A percentile compares a stretch with the other conserved stretches of the same genome.
Evolutionary conservation across 2,888 invertebrate genomes (phyloP).

Genomic region (Piscicola geometra): DNA sequence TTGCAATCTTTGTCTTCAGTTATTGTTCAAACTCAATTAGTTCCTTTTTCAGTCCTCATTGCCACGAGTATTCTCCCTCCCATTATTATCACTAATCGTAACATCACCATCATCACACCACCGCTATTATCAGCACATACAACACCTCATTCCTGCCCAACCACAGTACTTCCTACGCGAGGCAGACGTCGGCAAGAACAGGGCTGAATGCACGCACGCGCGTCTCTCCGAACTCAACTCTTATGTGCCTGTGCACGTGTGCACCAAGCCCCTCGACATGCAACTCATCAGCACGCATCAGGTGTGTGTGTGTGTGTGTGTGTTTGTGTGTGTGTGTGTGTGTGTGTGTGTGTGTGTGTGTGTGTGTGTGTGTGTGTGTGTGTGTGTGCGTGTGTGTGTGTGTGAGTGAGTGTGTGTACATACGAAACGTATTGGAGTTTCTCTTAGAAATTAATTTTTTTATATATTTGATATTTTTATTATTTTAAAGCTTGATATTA

Average conservation of each 20-base stretch:
- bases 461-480: too few relatives aligned
- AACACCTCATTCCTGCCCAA: not conserved
- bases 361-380: too few relatives aligned
- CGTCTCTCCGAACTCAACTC: slow-evolving; percentile 81
- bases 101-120: not conserved
- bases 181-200: slow-evolving; percentile 77
- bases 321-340: too few relatives aligned
- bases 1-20: not conserved
- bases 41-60: not conserved
- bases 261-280: slow-evolving; percentile 71
- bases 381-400: too few relatives aligned
- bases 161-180: slow-evolving; percentile 75
- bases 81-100: not conserved
- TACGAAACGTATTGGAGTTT: too few relatives aligned
- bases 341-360: too few relatives aligned
- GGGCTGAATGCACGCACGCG: slow-evolving; percentile 74
- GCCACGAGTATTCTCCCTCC: too few relatives aligned
- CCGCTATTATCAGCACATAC: not conserved
- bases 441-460: too few relatives aligned
- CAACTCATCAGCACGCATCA: slow-evolving; percentile 68
- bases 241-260: slow-evolving; percentile 77
- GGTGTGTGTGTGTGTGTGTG: slow-evolving; percentile 57
- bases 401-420: too few relatives aligned
- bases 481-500: too few relatives aligned
- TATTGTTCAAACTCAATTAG: not conserved